Base-by-base conservation (phyloP, 2,113 vertebrate genomes). In the Platysteira castanea region DNA sequence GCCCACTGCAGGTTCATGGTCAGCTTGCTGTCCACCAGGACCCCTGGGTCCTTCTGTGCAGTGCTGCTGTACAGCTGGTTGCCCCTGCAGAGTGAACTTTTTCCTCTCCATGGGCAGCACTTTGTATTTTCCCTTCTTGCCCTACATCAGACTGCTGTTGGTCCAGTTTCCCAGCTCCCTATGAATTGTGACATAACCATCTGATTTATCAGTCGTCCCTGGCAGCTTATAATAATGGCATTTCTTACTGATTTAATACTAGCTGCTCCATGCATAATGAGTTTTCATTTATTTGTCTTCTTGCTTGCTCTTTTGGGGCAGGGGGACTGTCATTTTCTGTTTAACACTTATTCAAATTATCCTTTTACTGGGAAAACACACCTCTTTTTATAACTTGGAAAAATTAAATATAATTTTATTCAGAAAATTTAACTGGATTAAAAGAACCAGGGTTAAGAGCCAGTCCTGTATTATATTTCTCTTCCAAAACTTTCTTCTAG, bases 61-160 rank as follows among this genome's bases (percentile, higher is more conserved):
- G 8, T 30, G 39, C 8, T 65, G n/a, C n/a, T 59, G 4, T 30
- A 8, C 41, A 54, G 12, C 12, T 61, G 24, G 6, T 8, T n/a
- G 35, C 4, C 15, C 4, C 2, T 2, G 1, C 5, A 42, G 12
- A 2, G 1, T 7, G 6, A 35, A 49, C 42, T 33, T 70, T 37
- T 41, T 53, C 11, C 3, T 80, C 27, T 42, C 39, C 26, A 6
- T 10, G 50, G 23, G 24, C 30, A 65, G 20, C 10, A 41, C 15
- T 75, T 49, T 3, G 15, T 16, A 42, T 75, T 42, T 67, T 49
- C 20, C 35, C 20, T 30, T 49, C 35, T 31, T 76, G 26, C 20
- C 19, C 42, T 49, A 35, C 1, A 3, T 42, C 31, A 67, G 31
- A 42, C 17, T 31, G 35, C 16, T 57, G 6, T 21, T 57, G 26